A percentile compares a stretch with the other conserved stretches of the same genome.
phyloP scores from a whole-genome alignment of 2,113 vertebrate genomes.

The Epinephelus lanceolatus region DNA sequence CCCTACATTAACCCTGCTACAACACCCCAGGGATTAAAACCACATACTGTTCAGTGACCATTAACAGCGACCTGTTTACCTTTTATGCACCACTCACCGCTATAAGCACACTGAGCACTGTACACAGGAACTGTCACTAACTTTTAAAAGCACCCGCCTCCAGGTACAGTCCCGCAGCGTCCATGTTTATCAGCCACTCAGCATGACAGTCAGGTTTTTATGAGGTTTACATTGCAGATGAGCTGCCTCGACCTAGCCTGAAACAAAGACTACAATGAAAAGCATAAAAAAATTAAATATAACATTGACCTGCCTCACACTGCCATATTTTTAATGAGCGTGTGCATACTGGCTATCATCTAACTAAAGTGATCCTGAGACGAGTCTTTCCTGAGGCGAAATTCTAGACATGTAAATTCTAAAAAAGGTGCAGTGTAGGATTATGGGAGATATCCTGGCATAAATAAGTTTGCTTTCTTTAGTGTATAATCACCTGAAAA shows the following conservation, averaged over 20 bases:
- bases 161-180: neutral
- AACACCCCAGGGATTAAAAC: conserved; percentile 48
- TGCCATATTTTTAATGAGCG: neutral
- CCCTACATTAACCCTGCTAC: conserved; percentile 57
- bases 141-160: neutral
- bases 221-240: neutral
- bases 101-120: neutral
- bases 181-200: neutral
- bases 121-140: conserved; percentile 3
- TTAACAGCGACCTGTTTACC: conserved; percentile 61
- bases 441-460: too few species aligned
- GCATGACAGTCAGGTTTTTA: neutral
- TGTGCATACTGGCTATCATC: neutral
- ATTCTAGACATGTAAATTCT: neutral
- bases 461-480: too few species aligned
- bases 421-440: too few species aligned
- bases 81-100: conserved; percentile 41
- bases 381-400: neutral
- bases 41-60: conserved; percentile 44
- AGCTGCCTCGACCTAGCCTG: neutral
- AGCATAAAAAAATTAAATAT: neutral
- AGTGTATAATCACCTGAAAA: too few species aligned
- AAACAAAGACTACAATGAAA: neutral
- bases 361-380: neutral
- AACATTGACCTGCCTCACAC: neutral